Percentiles rank a stretch among this genome's conserved stretches.
Evolutionary conservation across 2,888 invertebrate species (phyloP).

Genomic region (Euplexia lucipara): DNA sequence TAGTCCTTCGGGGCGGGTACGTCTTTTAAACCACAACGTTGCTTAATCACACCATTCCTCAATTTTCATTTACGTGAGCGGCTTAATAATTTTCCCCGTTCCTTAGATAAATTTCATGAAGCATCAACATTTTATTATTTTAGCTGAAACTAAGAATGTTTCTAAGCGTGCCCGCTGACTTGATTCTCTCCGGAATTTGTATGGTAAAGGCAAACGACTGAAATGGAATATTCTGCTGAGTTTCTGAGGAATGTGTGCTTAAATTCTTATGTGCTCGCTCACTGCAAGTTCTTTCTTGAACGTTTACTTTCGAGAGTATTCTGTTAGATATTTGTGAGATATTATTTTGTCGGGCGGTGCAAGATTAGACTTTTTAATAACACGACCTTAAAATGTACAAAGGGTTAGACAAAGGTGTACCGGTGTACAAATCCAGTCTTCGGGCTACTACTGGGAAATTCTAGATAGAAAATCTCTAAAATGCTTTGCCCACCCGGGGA

Average conservation of each 20-base stretch:
- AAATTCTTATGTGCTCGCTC: conserved; percentile 25
- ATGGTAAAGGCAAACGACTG: conserved; percentile 28
- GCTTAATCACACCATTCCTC: no score
- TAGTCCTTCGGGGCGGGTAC: no score
- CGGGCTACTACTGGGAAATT: no score
- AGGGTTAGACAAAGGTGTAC: no score
- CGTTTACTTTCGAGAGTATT: conserved; percentile 1
- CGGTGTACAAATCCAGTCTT: no score
- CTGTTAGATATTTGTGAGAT: neutral
- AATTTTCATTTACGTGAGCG: neutral
- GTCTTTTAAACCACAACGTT: no score
- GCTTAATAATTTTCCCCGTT: neutral
- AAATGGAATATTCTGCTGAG: conserved; percentile 40
- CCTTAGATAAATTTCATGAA: neutral
- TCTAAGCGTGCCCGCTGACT: conserved; percentile 12
- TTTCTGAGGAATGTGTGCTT: conserved; percentile 26
- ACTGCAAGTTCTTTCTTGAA: neutral
- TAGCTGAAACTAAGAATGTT: conserved; percentile 30
- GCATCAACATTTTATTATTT: conserved; percentile 31
- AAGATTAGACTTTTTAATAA: neutral
- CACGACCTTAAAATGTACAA: no score
- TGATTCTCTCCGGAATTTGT: conserved; percentile 40
- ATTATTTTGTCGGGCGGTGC: neutral
- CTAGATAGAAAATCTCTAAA: no score
- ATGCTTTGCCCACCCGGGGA: no score